Evolutionary conservation across 64 coral and sea anemone genomes (phyloP), one percentile per base, ranked within the genome.

Genomic region (Hydrozoanthus tunicans): DNA sequence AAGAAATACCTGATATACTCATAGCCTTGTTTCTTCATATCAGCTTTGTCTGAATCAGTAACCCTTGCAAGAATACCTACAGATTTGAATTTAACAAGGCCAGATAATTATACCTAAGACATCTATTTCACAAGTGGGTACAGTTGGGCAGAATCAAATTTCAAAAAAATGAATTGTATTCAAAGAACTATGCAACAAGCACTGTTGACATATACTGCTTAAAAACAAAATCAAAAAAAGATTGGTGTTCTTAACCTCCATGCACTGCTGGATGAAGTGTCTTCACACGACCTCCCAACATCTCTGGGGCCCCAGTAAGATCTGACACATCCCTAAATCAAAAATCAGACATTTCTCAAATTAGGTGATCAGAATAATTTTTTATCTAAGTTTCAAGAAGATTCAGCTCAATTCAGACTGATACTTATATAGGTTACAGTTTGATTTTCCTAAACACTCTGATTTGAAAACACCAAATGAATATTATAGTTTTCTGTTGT

Each of bases 201-300:
- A 43, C 32, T 43, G 32, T 43, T 43, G 32, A 43, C 95, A 92
- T 98, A 93, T 27, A 98, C 85, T 73, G 95, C 95, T 32, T 53
- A 67, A 25, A 25, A 68, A 85, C 9, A 59, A 75, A 52, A 82
- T 14, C 57, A 12, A 32, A 60, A 20, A 4, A 11, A 11, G 63
- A 65, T 13, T 11, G 63, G 9, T 15, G 32, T 8, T 24, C 3
- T 66, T 17, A 80, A 98, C 96, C 96, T 94, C 90, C 96, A 93
- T 98, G 96, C 14, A 98, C 86, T 77, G 96, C 96, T 51, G 96
- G 96, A 64, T 98, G 96, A 9, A 98, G 89, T 14, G 96, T 98
- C 81, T 98, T 98, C 10, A 98, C 96, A 43, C 96, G 77, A 23
- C 96, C 96, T 17, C 96, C 96, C 63, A 98, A 57, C 96, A 98